Conservation (phyloP, 2,888 invertebrate genomes). For the Ommatoiulus sabulosus region DNA sequence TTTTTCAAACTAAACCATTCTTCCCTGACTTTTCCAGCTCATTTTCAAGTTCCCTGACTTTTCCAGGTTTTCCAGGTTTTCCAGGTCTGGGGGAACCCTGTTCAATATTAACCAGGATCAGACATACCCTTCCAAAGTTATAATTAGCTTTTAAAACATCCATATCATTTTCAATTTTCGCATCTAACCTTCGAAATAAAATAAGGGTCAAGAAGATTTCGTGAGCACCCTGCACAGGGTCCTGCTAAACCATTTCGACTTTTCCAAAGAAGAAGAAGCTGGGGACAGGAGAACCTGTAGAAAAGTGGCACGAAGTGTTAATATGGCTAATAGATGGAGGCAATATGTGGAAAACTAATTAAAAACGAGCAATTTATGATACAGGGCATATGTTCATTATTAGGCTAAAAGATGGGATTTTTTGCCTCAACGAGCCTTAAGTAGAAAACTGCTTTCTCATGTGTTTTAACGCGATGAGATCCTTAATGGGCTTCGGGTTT, state of each 20-base stretch:
- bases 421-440: background rate
- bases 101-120: too few relatives aligned
- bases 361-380: conserved; percentile 48
- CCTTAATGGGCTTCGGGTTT: conserved; percentile 44
- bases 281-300: background rate
- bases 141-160: too few relatives aligned
- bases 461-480: conserved; percentile 23
- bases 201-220: background rate
- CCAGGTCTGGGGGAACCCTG: too few relatives aligned
- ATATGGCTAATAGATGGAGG: conserved; percentile 40
- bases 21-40: too few relatives aligned
- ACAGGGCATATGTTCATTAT: conserved; percentile 47
- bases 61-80: too few relatives aligned
- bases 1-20: too few relatives aligned
- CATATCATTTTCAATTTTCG: too few relatives aligned
- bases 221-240: background rate
- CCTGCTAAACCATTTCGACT: background rate
- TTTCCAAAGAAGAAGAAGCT: background rate
- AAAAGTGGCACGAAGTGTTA: background rate
- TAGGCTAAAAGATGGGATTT: background rate
- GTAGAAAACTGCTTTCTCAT: conserved; percentile 47
- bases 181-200: too few relatives aligned
- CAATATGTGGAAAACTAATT: conserved; percentile 48
- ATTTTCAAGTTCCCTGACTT: too few relatives aligned
- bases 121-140: too few relatives aligned